These are phyloP conservation scores for Willowsia nigromaculata DNA, from an alignment of 2,888 invertebrate species.

Conservation along the genomic window DNA sequence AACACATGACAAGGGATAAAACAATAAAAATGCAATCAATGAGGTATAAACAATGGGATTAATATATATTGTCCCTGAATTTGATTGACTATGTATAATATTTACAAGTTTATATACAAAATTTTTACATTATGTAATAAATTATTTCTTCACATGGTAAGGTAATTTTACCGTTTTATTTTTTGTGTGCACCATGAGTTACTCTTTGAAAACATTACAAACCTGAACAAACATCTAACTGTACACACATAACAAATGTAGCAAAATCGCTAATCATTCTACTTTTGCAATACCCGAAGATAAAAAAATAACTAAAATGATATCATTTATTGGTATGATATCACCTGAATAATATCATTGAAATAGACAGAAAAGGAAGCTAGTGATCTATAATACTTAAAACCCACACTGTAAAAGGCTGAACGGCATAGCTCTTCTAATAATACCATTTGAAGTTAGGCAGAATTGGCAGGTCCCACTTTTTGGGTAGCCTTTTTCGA, in stretches of 20 bases:
- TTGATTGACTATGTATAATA: too few species aligned
- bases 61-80: too few species aligned
- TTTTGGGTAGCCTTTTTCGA: constrained; percentile 22
- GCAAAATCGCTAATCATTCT: too few species aligned
- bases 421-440: not conserved
- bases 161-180: not conserved
- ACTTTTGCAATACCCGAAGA: too few species aligned
- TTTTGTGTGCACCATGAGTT: constrained; percentile 8
- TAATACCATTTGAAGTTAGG: not conserved
- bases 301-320: not conserved
- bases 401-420: not conserved
- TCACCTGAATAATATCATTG: too few species aligned
- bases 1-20: not conserved
- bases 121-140: not conserved
- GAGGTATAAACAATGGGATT: not conserved
- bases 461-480: constrained; percentile 43
- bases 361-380: not conserved
- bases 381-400: not conserved
- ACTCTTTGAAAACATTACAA: not conserved
- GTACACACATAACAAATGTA: too few species aligned
- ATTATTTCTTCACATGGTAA: not conserved
- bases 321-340: too few species aligned
- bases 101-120: too few species aligned
- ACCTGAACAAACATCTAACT: not conserved
- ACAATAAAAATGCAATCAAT: not conserved